phyloP scores from a whole-genome alignment of 2,888 invertebrate genomes.

The Andrena trimmerana region DNA sequence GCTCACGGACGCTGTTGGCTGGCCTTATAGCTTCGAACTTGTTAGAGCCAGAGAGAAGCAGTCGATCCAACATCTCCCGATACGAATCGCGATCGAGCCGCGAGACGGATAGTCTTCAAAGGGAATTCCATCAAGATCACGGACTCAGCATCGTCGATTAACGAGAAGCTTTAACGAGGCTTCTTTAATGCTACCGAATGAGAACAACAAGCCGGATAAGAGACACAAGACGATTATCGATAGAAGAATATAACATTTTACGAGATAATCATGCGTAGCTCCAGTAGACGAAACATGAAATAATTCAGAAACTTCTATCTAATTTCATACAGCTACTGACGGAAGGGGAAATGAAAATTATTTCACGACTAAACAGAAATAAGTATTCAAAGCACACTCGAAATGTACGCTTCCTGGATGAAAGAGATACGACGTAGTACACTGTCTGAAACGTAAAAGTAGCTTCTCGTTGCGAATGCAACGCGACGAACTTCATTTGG shows the following conservation, averaged over 20 bases:
- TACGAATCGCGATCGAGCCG: conserved; percentile 43
- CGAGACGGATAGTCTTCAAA: conserved; percentile 43
- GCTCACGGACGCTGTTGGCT: conserved; percentile 67
- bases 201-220: not conserved
- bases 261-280: not conserved
- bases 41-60: conserved; percentile 47
- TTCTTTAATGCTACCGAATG: conserved; percentile 30
- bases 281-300: not conserved
- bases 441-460: conserved; percentile 17
- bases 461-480: conserved; percentile 12
- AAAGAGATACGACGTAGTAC: not conserved
- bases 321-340: not conserved
- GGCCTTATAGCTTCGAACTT: conserved; percentile 68
- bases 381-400: no score
- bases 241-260: not conserved
- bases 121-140: conserved; percentile 71
- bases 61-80: conserved; percentile 52
- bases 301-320: not conserved
- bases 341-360: not conserved
- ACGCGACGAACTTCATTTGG: conserved; percentile 42
- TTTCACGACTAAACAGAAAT: not conserved
- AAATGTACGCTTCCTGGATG: no score
- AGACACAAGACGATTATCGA: no score
- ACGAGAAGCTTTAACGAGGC: conserved; percentile 42
- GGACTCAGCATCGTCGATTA: conserved; percentile 53